Evolutionary conservation across 1,140 invertebrate species (phyloP), one percentile per base, ranked within the genome.

Genomic region (Euwallacea fornicatus): DNA sequence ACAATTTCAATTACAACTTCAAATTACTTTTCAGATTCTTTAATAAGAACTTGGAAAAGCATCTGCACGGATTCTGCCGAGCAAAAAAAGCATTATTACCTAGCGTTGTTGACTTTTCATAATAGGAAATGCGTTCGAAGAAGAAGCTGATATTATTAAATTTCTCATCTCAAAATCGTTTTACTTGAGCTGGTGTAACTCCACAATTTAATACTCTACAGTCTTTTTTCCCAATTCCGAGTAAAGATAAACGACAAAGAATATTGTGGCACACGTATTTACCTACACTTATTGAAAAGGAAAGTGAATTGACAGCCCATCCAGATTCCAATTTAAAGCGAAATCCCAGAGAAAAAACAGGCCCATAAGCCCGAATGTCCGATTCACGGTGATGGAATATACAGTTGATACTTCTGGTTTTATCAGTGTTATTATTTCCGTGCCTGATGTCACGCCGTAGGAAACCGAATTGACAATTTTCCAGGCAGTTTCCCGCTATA

Each of bases 391-490:
- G 58, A 62, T 66, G 43, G 71, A 68, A 46, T 66, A 50, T 71
- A 59, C 61, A 71, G 70, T 53, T 68, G 71, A 72, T 72, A 72
- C 71, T 72, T 72, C 66, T 58, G 71, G 64, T 66, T 67, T 70
- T 76, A 74, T 78, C 73, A 69, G 64, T 76, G 75, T 76, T 78
- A 78, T 78, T 78, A 76, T 78, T 77, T 73, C 75, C 76, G 76
- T 76, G 77, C 76, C 76, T 78, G 75, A 74, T 76, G 76, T 76
- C 74, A 76, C 77, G 74, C 15, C 66, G 66, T 70, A 74, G 73
- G 74, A 80, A 83, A 83, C 82, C 84, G 84, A 85, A 86, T 85
- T 86, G 85, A 83, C 85, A 86, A 86, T 86, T 86, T 86, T 85
- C 85, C 85, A 84, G 82, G 82, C 82, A 83, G 85, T 86, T 86